A percentile compares a stretch with the other conserved stretches of the same genome.
Evolutionary conservation across 2,888 invertebrate genomes (phyloP).

Genomic region (Tyria jacobaeae): DNA sequence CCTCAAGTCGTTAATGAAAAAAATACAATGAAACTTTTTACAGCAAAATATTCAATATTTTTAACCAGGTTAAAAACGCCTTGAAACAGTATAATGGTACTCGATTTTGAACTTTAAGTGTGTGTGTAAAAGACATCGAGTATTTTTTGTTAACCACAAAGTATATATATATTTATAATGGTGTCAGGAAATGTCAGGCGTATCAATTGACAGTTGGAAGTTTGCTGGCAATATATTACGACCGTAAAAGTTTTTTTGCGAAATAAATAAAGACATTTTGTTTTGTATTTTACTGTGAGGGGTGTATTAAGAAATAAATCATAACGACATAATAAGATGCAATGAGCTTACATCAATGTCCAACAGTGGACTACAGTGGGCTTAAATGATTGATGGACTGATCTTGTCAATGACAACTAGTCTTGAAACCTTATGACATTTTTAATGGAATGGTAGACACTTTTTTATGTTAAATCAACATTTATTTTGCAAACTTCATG

Average conservation of each 20-base stretch:
- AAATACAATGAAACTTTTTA: conserved; percentile 46
- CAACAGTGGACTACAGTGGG: no score
- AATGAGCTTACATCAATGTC: no score
- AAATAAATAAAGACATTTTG: conserved; percentile 37
- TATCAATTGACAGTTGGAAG: conserved; percentile 49
- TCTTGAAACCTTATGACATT: no score
- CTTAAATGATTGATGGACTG: no score
- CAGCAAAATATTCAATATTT: conserved; percentile 49
- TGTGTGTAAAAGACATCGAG: conserved; percentile 8
- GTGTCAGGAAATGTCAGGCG: conserved; percentile 55
- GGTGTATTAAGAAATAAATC: no score
- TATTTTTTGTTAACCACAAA: conserved; percentile 15
- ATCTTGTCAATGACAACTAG: no score
- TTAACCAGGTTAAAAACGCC: conserved; percentile 27
- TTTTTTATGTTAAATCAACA: no score
- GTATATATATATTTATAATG: conserved; percentile 27
- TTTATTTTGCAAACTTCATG: no score
- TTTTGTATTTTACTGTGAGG: conserved; percentile 18
- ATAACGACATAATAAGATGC: no score
- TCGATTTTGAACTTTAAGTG: conserved; percentile 23
- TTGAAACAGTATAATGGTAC: conserved; percentile 8
- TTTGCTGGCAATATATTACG: conserved; percentile 39
- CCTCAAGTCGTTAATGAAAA: conserved; percentile 41
- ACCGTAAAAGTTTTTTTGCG: conserved; percentile 37
- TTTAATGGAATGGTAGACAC: no score